A percentile compares a stretch with the other conserved stretches of the same genome.
Evolutionary conservation across 1,140 invertebrate genomes (phyloP).

Genomic region (Neodiprion pinetum): DNA sequence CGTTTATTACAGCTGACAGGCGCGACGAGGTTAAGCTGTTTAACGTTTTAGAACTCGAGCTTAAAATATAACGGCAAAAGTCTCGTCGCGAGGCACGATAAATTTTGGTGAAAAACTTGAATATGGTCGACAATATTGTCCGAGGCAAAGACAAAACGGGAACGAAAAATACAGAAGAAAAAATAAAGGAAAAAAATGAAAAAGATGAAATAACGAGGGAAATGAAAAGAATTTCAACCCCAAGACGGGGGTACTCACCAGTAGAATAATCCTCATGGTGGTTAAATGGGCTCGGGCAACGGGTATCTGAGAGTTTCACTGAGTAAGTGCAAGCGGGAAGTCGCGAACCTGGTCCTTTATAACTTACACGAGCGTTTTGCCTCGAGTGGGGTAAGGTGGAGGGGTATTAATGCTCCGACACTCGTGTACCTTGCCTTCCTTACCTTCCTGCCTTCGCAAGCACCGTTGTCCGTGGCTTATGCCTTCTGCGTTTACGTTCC

Average conservation of each 20-base stretch:
- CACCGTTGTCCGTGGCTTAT: not conserved
- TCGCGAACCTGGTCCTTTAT: slow-evolving; percentile 58
- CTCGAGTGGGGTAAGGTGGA: slow-evolving; percentile 36
- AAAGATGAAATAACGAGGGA: too few relatives aligned
- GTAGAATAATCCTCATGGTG: slow-evolving; percentile 59
- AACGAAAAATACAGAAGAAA: too few relatives aligned
- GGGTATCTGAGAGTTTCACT: slow-evolving; percentile 58
- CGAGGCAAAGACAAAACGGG: too few relatives aligned
- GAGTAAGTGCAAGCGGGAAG: slow-evolving; percentile 60
- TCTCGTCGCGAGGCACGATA: too few relatives aligned
- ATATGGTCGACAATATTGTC: too few relatives aligned
- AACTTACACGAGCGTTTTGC: slow-evolving; percentile 54
- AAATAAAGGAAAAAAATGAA: too few relatives aligned
- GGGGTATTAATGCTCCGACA: not conserved
- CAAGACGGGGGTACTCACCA: slow-evolving; percentile 47
- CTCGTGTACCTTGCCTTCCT: slow-evolving; percentile 18
- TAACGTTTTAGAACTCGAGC: too few relatives aligned
- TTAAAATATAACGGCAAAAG: too few relatives aligned
- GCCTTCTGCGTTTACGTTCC: too few relatives aligned
- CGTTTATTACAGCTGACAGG: too few relatives aligned
- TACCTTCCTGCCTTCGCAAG: not conserved
- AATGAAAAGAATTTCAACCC: not conserved
- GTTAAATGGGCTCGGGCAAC: slow-evolving; percentile 38
- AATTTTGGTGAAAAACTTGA: too few relatives aligned
- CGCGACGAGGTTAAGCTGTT: too few relatives aligned